Evolutionary conservation across 2,797 vertebrate species (phyloP).

Genomic region (Numenius phaeopus): DNA sequence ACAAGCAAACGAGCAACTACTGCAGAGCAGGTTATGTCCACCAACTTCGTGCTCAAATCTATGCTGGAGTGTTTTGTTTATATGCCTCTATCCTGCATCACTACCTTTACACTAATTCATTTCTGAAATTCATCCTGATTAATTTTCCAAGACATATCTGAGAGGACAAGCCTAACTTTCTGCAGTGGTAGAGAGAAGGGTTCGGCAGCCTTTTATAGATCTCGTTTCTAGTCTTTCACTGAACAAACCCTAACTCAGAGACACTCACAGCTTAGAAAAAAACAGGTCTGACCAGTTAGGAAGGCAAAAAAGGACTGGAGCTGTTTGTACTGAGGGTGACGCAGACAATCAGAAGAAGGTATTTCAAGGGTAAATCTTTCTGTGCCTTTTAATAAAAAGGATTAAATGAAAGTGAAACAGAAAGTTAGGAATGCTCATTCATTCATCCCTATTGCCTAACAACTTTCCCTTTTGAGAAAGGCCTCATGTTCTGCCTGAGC

Average conservation of each 20-base stretch:
- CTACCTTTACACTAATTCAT: not conserved
- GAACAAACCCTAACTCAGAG: not conserved
- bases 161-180: not conserved
- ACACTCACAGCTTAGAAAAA: not conserved
- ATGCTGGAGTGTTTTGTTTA: not conserved
- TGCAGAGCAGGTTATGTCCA: not conserved
- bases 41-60: not conserved
- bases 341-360: not conserved
- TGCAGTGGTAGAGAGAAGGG: not conserved
- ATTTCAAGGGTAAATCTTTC: not conserved
- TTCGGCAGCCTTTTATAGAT: not conserved
- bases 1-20: not conserved
- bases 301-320: not conserved
- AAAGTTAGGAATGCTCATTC: not conserved
- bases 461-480: not conserved
- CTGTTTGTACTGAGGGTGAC: not conserved
- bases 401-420: not conserved
- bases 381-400: conserved; percentile 1
- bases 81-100: not conserved
- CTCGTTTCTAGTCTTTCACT: not conserved
- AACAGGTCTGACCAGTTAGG: not conserved
- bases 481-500: not conserved
- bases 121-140: not conserved
- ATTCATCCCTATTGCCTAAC: not conserved
- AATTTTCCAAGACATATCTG: not conserved